Evolutionary conservation across 1,140 invertebrate species (phyloP).

Genomic region (Diabrotica undecimpunctata): DNA sequence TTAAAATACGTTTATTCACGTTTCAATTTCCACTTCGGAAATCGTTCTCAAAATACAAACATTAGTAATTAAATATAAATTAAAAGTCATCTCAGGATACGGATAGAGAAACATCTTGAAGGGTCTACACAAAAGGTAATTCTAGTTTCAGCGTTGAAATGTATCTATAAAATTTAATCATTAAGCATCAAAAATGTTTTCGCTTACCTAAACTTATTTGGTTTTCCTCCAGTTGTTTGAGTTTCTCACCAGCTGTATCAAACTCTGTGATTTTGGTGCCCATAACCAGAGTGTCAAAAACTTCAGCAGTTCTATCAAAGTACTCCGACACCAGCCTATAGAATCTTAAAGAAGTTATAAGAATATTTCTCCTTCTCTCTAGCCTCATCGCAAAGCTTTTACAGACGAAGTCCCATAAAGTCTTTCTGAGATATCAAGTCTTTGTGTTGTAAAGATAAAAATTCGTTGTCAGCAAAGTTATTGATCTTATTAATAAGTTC

Average conservation of each 20-base stretch:
- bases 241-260: conserved; percentile 53
- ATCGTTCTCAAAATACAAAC: too few relatives aligned
- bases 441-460: conserved; percentile 46
- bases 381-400: conserved; percentile 73
- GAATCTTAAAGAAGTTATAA: conserved; percentile 73
- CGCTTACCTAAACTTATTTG: conserved; percentile 53
- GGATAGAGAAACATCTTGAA: too few relatives aligned
- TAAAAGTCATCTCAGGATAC: too few relatives aligned
- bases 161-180: too few relatives aligned
- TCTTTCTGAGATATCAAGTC: conserved; percentile 65
- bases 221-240: conserved; percentile 55
- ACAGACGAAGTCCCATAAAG: conserved; percentile 78
- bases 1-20: too few relatives aligned
- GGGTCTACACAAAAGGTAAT: too few relatives aligned
- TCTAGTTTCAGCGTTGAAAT: too few relatives aligned
- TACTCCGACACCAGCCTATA: conserved; percentile 73
- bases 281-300: conserved; percentile 64
- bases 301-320: conserved; percentile 62
- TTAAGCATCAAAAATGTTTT: conserved; percentile 4
- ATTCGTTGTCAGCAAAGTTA: conserved; percentile 51
- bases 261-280: conserved; percentile 55
- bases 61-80: too few relatives aligned
- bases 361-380: conserved; percentile 68
- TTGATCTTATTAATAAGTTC: conserved; percentile 69
- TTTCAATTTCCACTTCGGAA: too few relatives aligned